phyloP scores from a whole-genome alignment of 2,113 vertebrate species.

The Xiphophorus maculatus region DNA sequence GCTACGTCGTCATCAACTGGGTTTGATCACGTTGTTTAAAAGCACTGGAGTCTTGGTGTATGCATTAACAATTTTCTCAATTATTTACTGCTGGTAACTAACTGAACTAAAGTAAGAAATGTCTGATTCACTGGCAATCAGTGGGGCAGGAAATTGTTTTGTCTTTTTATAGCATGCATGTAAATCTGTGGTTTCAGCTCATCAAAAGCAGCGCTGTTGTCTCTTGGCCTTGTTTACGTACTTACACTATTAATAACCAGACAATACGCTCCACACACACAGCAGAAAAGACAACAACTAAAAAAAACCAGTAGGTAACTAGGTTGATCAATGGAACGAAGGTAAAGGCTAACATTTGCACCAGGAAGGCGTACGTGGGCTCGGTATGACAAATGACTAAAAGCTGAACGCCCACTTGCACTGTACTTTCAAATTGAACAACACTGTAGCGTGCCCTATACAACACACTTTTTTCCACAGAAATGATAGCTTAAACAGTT shows the following conservation, averaged over 20 bases:
- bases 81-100: background rate
- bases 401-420: slow-evolving; percentile 10
- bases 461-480: background rate
- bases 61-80: background rate
- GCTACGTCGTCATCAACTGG: background rate
- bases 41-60: background rate
- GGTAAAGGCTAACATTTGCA: background rate
- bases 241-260: background rate
- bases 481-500: fast-evolving
- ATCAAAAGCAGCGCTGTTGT: background rate
- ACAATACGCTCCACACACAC: background rate
- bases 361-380: slow-evolving; percentile 13
- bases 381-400: background rate
- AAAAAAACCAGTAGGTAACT: no score
- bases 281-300: background rate
- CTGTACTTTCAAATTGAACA: slow-evolving; percentile 13
- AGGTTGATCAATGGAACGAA: background rate
- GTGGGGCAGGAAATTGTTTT: background rate
- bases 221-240: background rate
- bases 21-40: background rate
- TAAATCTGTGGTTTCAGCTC: background rate
- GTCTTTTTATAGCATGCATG: background rate
- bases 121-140: background rate
- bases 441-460: background rate
- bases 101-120: background rate